Evolutionary conservation across 2,888 invertebrate genomes (phyloP).

Genomic region (Merodon equestris): DNA sequence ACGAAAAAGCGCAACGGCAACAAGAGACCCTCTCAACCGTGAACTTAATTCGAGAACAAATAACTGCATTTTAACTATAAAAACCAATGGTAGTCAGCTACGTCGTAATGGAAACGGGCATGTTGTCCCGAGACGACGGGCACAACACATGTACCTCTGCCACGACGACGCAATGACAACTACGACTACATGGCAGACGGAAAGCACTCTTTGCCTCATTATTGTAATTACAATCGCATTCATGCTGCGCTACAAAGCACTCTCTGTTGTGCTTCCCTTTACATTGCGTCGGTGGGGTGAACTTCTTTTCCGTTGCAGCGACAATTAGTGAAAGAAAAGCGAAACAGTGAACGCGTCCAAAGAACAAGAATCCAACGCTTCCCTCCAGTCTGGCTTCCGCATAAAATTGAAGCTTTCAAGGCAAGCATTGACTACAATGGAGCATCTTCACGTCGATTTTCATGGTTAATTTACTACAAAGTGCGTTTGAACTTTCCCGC

Average conservation of each 20-base stretch:
- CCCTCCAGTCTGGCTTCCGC: too few species aligned
- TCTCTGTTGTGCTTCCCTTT: too few species aligned
- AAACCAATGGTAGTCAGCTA: conserved; percentile 3
- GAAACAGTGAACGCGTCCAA: too few species aligned
- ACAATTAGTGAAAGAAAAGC: conserved; percentile 3
- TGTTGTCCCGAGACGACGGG: conserved; percentile 1
- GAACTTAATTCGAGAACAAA: conserved; percentile 66
- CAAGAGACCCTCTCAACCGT: conserved; percentile 60
- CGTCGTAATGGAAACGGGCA: neutral
- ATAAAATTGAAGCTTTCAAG: too few species aligned
- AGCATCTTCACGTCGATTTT: too few species aligned
- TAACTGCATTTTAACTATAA: conserved; percentile 53
- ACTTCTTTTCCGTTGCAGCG: conserved; percentile 2
- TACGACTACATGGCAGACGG: conserved; percentile 45
- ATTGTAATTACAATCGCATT: conserved; percentile 61
- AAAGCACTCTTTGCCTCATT: conserved; percentile 63
- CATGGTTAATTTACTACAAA: too few species aligned
- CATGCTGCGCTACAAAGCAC: conserved; percentile 7
- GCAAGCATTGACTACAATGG: too few species aligned
- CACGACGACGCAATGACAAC: neutral
- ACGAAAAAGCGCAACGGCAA: conserved; percentile 56
- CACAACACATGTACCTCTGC: too few species aligned
- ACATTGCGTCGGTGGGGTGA: too few species aligned
- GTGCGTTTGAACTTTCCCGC: too few species aligned
- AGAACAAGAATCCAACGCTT: too few species aligned